Evolutionary conservation across 2,797 vertebrate genomes (phyloP).

Genomic region (Erpetoichthys calabaricus): DNA sequence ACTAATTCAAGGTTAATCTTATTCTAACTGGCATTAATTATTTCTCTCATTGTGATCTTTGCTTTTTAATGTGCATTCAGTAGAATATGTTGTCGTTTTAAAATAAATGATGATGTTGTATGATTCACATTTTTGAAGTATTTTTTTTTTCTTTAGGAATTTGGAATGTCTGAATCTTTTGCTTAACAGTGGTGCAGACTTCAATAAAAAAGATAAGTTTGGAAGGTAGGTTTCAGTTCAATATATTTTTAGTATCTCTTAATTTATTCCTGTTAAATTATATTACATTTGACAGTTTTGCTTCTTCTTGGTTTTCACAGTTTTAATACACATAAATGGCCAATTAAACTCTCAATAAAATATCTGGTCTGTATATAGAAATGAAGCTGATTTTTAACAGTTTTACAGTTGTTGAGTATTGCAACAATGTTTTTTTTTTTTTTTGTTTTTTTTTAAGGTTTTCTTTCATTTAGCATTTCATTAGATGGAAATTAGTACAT

Average conservation of each 20-base stretch:
- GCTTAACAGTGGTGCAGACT: conserved; percentile 88
- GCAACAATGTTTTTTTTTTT: too few relatives aligned
- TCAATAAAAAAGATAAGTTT: conserved; percentile 92
- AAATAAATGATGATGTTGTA: not conserved
- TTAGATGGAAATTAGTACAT: conserved; percentile 21
- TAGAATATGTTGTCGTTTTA: too few relatives aligned
- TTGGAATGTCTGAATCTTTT: conserved; percentile 96
- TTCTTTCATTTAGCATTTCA: conserved; percentile 31
- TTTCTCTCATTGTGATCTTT: too few relatives aligned
- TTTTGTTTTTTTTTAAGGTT: conserved; percentile 22
- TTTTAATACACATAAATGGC: not conserved
- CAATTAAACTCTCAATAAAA: too few relatives aligned
- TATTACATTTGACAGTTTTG: conserved; percentile 17
- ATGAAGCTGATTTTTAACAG: too few relatives aligned
- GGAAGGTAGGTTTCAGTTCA: conserved; percentile 61
- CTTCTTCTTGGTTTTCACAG: conserved; percentile 29
- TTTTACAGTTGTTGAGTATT: not conserved
- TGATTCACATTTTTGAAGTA: not conserved
- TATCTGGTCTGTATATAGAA: too few relatives aligned
- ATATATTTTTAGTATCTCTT: not conserved
- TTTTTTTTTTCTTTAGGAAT: conserved; percentile 59
- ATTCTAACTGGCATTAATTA: too few relatives aligned
- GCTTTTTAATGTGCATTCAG: too few relatives aligned
- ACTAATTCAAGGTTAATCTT: too few relatives aligned
- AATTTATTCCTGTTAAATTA: conserved; percentile 6